Evolutionary conservation across 37 sponge, comb jelly and placozoan genomes (phyloP).

Genomic region (Diacarnus erythraeanus): DNA sequence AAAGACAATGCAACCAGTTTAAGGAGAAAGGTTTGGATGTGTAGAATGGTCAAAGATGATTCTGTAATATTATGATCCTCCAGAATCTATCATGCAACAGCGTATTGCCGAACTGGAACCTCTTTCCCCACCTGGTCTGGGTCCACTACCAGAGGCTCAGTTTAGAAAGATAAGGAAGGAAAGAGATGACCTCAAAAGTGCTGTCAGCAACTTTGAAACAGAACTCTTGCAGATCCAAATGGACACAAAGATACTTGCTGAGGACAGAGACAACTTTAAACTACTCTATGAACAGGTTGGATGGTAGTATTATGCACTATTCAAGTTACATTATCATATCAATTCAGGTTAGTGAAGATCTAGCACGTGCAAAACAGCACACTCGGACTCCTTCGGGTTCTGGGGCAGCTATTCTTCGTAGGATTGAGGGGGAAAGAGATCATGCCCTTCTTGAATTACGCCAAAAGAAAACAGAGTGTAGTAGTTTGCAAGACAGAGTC

Average conservation of each 20-base stretch:
- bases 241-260: conserved; percentile 67
- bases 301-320: not conserved
- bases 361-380: conserved; percentile 48
- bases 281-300: conserved; percentile 91
- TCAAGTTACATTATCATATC: not conserved
- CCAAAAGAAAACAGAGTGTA: conserved; percentile 36
- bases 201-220: conserved; percentile 55
- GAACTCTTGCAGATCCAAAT: conserved; percentile 76
- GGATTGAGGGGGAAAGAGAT: conserved; percentile 79
- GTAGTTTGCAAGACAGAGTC: conserved; percentile 49
- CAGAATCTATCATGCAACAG: conserved; percentile 10
- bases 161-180: conserved; percentile 51
- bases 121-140: not conserved
- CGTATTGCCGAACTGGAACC: conserved; percentile 45
- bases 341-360: conserved; percentile 68
- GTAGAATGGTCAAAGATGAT: not conserved
- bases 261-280: conserved; percentile 91
- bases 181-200: conserved; percentile 72
- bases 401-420: conserved; percentile 26
- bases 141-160: conserved; percentile 4
- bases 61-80: not conserved
- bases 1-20: conserved; percentile 46
- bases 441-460: conserved; percentile 58
- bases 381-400: conserved; percentile 13
- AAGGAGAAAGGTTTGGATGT: conserved; percentile 36